Conservation (phyloP, 1,140 invertebrate genomes). For the Octopus bimaculoides region DNA sequence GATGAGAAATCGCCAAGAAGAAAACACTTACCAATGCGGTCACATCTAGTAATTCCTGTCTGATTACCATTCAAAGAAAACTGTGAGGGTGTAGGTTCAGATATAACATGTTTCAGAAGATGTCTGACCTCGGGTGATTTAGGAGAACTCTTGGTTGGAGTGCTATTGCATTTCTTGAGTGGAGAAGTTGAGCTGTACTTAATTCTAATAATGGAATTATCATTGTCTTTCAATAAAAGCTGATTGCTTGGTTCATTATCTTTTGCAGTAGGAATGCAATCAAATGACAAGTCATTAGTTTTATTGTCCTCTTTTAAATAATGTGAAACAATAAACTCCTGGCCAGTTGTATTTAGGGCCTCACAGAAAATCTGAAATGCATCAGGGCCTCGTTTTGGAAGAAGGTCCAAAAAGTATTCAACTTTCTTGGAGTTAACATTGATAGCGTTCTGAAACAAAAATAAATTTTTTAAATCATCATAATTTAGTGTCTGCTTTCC, state of each 20-base stretch:
- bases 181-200: too few relatives aligned
- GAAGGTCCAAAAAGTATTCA: conserved; percentile 40
- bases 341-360: conserved; percentile 39
- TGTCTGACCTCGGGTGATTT: background rate
- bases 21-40: too few relatives aligned
- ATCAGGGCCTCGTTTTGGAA: conserved; percentile 32
- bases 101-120: too few relatives aligned
- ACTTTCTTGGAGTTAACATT: conserved; percentile 15
- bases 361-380: conserved; percentile 46
- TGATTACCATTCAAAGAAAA: too few relatives aligned
- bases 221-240: background rate
- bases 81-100: too few relatives aligned
- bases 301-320: conserved; percentile 21
- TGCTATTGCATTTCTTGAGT: background rate
- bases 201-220: too few relatives aligned
- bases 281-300: background rate
- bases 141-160: background rate
- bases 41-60: too few relatives aligned
- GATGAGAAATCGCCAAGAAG: too few relatives aligned
- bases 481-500: too few relatives aligned
- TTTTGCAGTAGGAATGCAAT: background rate
- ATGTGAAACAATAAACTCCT: conserved; percentile 37
- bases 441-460: too few relatives aligned
- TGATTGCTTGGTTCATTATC: conserved; percentile 7
- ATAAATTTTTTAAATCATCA: too few relatives aligned